phyloP scores from a whole-genome alignment of 2,797 vertebrate species.

The Squalus acanthias region DNA sequence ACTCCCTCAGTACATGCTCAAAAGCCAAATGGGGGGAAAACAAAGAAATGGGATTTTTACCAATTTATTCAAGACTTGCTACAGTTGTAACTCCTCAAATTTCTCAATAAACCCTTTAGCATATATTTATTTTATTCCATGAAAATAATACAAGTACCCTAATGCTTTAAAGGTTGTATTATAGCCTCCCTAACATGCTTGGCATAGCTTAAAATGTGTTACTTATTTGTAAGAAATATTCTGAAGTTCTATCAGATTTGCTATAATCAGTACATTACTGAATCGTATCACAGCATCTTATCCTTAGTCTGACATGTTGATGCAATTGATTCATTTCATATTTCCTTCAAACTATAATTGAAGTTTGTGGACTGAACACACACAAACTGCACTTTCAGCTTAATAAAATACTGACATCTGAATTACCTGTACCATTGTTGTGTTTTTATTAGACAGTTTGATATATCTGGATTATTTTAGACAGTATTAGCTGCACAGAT shows the following conservation, averaged over 20 bases:
- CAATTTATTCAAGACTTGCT: neutral
- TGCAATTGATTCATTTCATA: neutral
- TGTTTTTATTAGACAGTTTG: neutral
- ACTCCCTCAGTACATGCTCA: neutral
- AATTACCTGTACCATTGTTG: neutral
- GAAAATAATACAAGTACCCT: neutral
- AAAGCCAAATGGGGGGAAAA: neutral
- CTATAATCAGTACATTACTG: neutral
- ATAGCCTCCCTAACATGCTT: neutral
- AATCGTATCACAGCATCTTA: neutral
- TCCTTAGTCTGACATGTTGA: neutral
- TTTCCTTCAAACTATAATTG: neutral
- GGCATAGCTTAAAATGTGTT: neutral
- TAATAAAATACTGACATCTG: neutral
- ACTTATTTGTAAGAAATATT: neutral
- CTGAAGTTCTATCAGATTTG: constrained; percentile 2
- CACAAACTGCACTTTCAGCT: neutral
- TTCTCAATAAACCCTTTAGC: neutral
- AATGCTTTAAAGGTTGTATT: neutral
- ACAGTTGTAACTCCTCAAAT: neutral
- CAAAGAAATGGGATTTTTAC: neutral
- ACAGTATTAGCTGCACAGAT: neutral
- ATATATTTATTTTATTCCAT: neutral
- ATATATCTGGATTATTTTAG: neutral
- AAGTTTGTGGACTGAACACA: neutral